Evolutionary conservation across 2,888 invertebrate species (phyloP).

Genomic region (Athripsodes cinereus): DNA sequence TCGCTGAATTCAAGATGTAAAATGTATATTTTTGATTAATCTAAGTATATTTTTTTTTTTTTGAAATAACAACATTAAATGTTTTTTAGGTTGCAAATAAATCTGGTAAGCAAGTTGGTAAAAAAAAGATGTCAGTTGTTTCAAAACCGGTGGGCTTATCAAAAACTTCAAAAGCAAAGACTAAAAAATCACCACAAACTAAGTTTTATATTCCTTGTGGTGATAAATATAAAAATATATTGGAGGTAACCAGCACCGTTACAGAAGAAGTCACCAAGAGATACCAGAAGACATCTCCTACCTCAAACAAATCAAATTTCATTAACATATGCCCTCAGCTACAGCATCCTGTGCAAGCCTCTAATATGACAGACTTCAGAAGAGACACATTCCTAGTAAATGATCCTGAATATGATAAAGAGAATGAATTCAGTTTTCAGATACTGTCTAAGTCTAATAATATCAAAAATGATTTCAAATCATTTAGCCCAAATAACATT

Average conservation of each 20-base stretch:
- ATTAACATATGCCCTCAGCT: constrained; percentile 1
- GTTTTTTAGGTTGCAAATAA: constrained; percentile 8
- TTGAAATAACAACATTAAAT: not conserved
- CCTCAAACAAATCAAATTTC: not conserved
- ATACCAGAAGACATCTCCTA: constrained; percentile 7
- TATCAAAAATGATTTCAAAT: constrained; percentile 4
- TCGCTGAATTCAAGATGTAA: no score
- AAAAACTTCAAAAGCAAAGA: constrained; percentile 13
- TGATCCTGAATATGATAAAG: constrained; percentile 17
- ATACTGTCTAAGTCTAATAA: not conserved
- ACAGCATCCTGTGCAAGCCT: not conserved
- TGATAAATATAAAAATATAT: constrained; percentile 3
- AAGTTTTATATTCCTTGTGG: constrained; percentile 8
- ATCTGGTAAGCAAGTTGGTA: not conserved
- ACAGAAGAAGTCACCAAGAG: constrained; percentile 12
- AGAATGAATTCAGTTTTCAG: constrained; percentile 13
- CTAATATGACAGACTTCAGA: constrained; percentile 5
- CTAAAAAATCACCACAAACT: constrained; percentile 7
- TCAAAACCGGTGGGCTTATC: constrained; percentile 5
- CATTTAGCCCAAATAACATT: constrained; percentile 9
- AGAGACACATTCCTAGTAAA: constrained; percentile 23
- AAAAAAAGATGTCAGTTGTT: constrained; percentile 9
- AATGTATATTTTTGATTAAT: not conserved
- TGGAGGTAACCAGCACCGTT: constrained; percentile 2
- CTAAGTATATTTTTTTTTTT: constrained; percentile 2